These are phyloP conservation scores for Thinocorus orbignyianus DNA, from an alignment of 2,113 vertebrate species.

Conservation along the genomic window DNA sequence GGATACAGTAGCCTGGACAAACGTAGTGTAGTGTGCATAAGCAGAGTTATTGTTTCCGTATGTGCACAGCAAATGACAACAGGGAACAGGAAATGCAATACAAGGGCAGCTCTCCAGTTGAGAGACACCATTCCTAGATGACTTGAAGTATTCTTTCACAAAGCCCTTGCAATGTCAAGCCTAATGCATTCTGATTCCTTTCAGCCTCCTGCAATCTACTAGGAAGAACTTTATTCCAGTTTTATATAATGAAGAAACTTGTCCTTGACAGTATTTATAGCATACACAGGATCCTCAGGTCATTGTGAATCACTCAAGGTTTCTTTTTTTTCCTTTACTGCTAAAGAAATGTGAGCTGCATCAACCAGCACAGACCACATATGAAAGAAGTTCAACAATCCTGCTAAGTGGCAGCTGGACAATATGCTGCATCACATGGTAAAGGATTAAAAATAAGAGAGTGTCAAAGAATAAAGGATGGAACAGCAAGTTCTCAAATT, in stretches of 20 bases:
- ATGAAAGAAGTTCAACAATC: constrained; percentile 19
- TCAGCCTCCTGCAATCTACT: neutral
- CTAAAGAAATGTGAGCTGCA: constrained; percentile 15
- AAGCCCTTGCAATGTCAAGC: neutral
- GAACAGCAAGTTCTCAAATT: neutral
- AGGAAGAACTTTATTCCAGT: constrained; percentile 29
- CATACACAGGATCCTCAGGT: neutral
- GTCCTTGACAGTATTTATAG: constrained; percentile 31
- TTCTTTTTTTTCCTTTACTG: neutral
- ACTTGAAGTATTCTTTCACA: neutral
- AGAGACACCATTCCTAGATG: neutral
- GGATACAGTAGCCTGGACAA: neutral
- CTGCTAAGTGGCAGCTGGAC: constrained; percentile 1
- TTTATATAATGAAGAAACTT: constrained; percentile 9
- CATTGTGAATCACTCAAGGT: neutral
- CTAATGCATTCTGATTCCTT: constrained; percentile 37
- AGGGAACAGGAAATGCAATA: neutral
- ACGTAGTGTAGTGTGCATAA: neutral
- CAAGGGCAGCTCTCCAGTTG: neutral
- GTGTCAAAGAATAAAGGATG: neutral
- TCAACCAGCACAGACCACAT: neutral
- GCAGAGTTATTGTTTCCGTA: neutral
- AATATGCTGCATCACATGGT: neutral
- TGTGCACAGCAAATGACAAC: neutral
- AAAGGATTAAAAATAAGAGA: neutral